A percentile compares a stretch with the other conserved stretches of the same genome.
Conservation (phyloP, 2,113 vertebrate species). For the Nothoprocta perdicaria region DNA sequence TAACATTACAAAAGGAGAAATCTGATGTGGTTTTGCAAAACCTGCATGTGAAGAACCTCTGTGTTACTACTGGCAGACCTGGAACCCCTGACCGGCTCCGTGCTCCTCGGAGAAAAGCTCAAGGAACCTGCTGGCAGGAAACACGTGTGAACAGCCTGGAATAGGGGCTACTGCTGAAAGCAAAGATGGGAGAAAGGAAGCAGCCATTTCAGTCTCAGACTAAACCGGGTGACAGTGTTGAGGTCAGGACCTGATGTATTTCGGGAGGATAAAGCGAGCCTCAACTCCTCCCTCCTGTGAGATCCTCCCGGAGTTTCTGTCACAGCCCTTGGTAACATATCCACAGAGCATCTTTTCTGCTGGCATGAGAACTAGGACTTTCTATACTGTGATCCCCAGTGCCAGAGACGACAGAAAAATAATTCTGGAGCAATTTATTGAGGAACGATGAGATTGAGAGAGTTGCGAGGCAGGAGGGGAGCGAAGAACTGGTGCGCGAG, state of each 20-base stretch:
- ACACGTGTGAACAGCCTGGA: not conserved
- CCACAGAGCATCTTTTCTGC: not conserved
- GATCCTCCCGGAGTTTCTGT: not conserved
- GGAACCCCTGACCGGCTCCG: not conserved
- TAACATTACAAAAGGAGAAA: not conserved
- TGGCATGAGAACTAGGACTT: not conserved
- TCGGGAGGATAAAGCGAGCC: not conserved
- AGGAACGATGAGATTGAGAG: not conserved
- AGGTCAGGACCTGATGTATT: not conserved
- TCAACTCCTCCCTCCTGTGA: not conserved
- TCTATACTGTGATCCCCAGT: not conserved
- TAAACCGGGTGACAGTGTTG: not conserved
- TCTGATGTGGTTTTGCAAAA: not conserved
- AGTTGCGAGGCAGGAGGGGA: not conserved
- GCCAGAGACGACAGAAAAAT: not conserved
- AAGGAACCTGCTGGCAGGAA: not conserved
- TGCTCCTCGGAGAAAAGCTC: not conserved
- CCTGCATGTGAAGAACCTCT: not conserved
- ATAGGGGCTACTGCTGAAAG: not conserved
- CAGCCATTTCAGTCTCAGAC: not conserved
- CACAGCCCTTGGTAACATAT: not conserved
- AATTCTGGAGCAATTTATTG: not conserved
- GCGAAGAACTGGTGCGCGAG: not conserved
- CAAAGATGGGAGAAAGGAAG: not conserved
- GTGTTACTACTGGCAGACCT: not conserved